Percentiles rank a stretch among this genome's conserved stretches.
phyloP scores from a whole-genome alignment of 2,113 vertebrate genomes.

The Piaya cayana region DNA sequence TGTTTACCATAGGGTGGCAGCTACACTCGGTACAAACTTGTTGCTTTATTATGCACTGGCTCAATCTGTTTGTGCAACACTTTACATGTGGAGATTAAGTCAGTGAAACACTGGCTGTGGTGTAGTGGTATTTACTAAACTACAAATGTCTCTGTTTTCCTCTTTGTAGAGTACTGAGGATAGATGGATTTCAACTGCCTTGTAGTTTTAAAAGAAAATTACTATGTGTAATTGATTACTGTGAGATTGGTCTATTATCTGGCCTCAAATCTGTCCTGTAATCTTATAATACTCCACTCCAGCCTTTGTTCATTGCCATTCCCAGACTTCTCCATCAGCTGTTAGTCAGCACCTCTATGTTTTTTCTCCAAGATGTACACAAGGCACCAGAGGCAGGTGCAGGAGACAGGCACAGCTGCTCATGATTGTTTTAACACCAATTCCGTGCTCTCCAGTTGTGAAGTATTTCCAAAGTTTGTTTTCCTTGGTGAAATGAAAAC shows the following conservation, averaged over 20 bases:
- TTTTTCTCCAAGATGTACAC: background rate
- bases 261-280: background rate
- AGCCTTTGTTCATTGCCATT: background rate
- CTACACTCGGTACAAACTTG: slow-evolving; percentile 5
- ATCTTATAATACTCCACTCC: background rate
- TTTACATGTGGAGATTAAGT: slow-evolving; percentile 10
- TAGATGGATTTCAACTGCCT: background rate
- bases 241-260: background rate
- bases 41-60: slow-evolving; percentile 8
- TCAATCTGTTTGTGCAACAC: slow-evolving; percentile 34
- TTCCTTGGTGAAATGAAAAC: background rate
- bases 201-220: background rate
- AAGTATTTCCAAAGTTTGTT: slow-evolving; percentile 23
- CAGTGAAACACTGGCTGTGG: background rate
- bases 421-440: background rate
- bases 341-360: background rate
- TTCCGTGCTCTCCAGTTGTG: background rate
- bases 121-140: slow-evolving; percentile 13
- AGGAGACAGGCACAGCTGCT: background rate
- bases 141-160: background rate
- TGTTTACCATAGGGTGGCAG: slow-evolving; percentile 51
- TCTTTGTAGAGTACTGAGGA: background rate
- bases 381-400: background rate
- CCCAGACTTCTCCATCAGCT: background rate
- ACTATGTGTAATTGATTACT: background rate